These are phyloP conservation scores for Chymomyza procnemis DNA, from an alignment of 2,888 invertebrate genomes.

Conservation along the genomic window DNA sequence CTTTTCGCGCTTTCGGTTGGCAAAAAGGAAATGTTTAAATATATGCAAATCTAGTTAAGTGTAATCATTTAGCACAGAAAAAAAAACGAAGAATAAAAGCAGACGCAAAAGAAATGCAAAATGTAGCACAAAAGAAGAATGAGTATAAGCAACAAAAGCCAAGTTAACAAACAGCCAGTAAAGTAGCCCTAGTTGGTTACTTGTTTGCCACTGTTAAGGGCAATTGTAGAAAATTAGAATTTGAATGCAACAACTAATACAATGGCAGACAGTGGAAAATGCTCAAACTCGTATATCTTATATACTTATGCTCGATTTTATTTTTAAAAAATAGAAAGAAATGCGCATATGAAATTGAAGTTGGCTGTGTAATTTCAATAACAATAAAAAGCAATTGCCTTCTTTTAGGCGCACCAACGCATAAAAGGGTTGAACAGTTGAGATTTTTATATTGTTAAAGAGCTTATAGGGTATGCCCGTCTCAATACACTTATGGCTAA, in stretches of 20 bases:
- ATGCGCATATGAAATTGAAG: not conserved
- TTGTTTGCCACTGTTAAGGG: constrained; percentile 10
- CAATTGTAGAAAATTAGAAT: constrained; percentile 62
- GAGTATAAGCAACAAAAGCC: not conserved
- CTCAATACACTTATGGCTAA: not conserved
- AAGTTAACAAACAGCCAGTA: not conserved
- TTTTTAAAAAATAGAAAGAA: not conserved
- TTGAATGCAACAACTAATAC: constrained; percentile 67
- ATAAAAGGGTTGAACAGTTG: not conserved
- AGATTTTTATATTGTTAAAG: not conserved
- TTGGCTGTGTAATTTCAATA: not conserved
- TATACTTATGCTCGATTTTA: not conserved
- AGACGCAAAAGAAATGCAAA: constrained; percentile 36
- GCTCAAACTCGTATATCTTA: not conserved
- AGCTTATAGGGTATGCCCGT: not conserved
- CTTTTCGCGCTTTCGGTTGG: not conserved
- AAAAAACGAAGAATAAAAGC: constrained; percentile 36
- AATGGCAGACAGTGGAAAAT: constrained; percentile 12
- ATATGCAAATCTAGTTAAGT: constrained; percentile 73
- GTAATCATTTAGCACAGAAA: constrained; percentile 66
- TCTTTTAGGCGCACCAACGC: not conserved
- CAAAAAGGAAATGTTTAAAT: constrained; percentile 71
- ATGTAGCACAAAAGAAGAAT: constrained; percentile 11
- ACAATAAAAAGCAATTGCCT: not conserved
- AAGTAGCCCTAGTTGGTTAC: not conserved